A percentile compares a stretch with the other conserved stretches of the same genome.
phyloP scores from a whole-genome alignment of 2,888 invertebrate genomes.

The Lepidonotus clava region DNA sequence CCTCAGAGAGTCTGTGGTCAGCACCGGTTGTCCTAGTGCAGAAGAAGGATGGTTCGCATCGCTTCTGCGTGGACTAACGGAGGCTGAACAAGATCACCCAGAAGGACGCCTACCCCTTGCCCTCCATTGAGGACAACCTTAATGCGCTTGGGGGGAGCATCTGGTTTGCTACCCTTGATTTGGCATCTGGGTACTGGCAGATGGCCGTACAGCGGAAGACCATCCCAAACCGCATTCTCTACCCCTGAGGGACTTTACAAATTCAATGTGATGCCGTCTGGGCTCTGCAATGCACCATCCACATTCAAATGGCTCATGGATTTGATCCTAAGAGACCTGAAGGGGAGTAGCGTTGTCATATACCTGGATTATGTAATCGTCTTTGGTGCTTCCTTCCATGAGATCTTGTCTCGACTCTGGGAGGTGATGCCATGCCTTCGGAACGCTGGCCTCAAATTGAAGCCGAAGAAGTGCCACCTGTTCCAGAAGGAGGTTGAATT shows the following conservation, averaged over 20 bases:
- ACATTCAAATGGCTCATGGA: no score
- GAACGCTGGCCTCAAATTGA: slow-evolving; percentile 58
- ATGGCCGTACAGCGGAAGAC: no score
- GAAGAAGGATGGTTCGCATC: slow-evolving; percentile 3
- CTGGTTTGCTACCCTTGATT: not conserved
- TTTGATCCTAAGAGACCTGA: no score
- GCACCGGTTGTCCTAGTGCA: not conserved
- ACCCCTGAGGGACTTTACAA: no score
- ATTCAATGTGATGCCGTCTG: no score
- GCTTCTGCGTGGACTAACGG: slow-evolving; percentile 16
- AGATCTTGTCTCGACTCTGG: slow-evolving; percentile 59
- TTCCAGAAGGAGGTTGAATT: slow-evolving; percentile 7
- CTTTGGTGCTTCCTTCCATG: slow-evolving; percentile 57
- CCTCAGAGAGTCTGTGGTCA: not conserved
- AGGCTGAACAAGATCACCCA: not conserved
- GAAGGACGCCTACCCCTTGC: slow-evolving; percentile 9
- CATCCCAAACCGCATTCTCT: no score
- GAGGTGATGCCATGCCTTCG: slow-evolving; percentile 58
- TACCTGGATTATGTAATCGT: slow-evolving; percentile 66
- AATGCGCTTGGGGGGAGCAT: not conserved
- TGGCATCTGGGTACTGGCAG: not conserved
- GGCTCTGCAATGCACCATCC: no score
- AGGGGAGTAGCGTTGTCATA: not conserved
- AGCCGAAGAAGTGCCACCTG: slow-evolving; percentile 56
- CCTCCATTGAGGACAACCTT: not conserved